Percentiles rank a stretch among this genome's conserved stretches.
phyloP scores from a whole-genome alignment of 2,888 invertebrate species.

The Polyommatus icarus region DNA sequence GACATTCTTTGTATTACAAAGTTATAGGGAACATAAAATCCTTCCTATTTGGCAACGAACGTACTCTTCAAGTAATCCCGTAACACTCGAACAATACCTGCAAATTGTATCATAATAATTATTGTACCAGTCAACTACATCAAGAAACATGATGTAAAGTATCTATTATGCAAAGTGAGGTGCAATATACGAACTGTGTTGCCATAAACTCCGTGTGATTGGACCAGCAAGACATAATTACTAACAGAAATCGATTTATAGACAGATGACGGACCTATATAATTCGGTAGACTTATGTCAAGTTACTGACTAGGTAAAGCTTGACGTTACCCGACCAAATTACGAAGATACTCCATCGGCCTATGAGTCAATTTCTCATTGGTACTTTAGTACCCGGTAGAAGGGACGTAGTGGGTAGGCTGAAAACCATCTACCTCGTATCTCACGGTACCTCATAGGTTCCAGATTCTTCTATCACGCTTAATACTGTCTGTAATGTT shows the following conservation, averaged over 20 bases:
- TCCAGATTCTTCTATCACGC: not conserved
- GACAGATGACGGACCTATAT: too few species aligned
- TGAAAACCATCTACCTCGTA: not conserved
- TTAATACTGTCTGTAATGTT: not conserved
- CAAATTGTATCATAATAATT: not conserved
- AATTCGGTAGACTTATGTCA: not conserved
- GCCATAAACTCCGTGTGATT: conserved; percentile 40
- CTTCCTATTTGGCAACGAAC: not conserved
- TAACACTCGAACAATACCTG: not conserved
- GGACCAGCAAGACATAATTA: conserved; percentile 36
- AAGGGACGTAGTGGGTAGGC: not conserved
- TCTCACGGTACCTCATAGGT: not conserved
- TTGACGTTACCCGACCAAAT: not conserved
- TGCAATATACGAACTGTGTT: conserved; percentile 38
- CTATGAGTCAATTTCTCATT: too few species aligned
- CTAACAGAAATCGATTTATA: too few species aligned
- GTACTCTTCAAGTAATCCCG: not conserved
- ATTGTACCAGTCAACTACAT: not conserved
- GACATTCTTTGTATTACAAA: not conserved
- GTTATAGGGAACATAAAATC: not conserved
- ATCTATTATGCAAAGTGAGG: not conserved
- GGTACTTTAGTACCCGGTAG: not conserved
- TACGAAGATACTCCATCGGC: not conserved
- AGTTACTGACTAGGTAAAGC: not conserved
- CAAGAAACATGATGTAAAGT: not conserved